A percentile compares a stretch with the other conserved stretches of the same genome.
Evolutionary conservation across 1,140 invertebrate species (phyloP).

Genomic region (Rhagoletis pomonella): DNA sequence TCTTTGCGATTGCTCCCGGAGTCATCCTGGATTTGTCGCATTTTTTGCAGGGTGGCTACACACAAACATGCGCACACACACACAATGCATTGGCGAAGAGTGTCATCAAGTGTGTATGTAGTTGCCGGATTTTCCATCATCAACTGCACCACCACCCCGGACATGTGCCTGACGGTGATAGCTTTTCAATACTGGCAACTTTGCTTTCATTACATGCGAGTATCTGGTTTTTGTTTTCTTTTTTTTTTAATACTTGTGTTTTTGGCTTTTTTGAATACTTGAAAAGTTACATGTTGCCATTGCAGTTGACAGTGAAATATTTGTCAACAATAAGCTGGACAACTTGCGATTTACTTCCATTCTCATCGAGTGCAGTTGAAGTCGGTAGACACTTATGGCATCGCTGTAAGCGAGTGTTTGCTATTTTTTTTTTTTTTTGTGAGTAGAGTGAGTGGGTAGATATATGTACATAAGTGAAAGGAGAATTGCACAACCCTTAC

Average conservation of each 20-base stretch:
- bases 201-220: not conserved
- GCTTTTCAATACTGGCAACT: conserved; percentile 30
- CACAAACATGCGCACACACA: not conserved
- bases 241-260: not conserved
- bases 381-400: not conserved
- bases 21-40: too few relatives aligned
- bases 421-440: not conserved
- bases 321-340: not conserved
- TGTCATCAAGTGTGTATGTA: not conserved
- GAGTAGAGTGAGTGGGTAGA: not conserved
- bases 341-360: conserved; percentile 30
- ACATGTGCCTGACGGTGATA: not conserved
- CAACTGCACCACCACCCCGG: not conserved
- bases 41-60: too few relatives aligned
- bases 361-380: not conserved
- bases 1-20: too few relatives aligned
- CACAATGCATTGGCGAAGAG: not conserved
- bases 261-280: not conserved
- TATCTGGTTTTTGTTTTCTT: not conserved
- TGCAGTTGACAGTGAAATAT: conserved; percentile 35
- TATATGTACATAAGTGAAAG: not conserved
- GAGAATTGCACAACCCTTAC: too few relatives aligned
- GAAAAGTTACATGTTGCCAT: conserved; percentile 39
- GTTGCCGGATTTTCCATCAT: conserved; percentile 21
- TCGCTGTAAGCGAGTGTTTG: not conserved